Evolutionary conservation across 1,140 invertebrate genomes (phyloP).

Genomic region (Luehdorfia chinensis): DNA sequence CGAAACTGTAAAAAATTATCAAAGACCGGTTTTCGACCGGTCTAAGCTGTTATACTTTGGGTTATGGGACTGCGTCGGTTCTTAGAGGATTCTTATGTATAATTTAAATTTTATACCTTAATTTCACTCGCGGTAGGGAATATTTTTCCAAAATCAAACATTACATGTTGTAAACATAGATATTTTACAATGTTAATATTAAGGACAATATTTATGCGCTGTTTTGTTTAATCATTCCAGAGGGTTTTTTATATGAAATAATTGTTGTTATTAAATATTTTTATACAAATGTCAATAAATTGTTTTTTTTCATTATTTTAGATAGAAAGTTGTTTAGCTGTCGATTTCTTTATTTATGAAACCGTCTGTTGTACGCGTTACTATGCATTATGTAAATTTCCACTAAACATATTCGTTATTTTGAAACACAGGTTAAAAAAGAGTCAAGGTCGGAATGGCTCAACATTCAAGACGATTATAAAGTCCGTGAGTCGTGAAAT

Average conservation of each 20-base stretch:
- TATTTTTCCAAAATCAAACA: not conserved
- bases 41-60: slow-evolving; percentile 24
- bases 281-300: slow-evolving; percentile 23
- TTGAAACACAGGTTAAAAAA: too few species aligned
- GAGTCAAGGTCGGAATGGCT: too few species aligned
- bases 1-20: slow-evolving; percentile 83
- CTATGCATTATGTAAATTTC: too few species aligned
- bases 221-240: slow-evolving; percentile 45
- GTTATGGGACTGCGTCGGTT: slow-evolving; percentile 32
- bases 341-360: too few species aligned
- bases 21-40: slow-evolving; percentile 23
- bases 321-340: too few species aligned
- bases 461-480: too few species aligned
- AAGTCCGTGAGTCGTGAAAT: too few species aligned
- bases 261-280: slow-evolving; percentile 45
- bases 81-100: slow-evolving; percentile 41
- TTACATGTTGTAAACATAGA: not conserved
- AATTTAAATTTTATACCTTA: too few species aligned
- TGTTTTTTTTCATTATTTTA: too few species aligned
- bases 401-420: too few species aligned
- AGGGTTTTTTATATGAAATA: slow-evolving; percentile 26
- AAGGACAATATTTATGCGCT: slow-evolving; percentile 15
- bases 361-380: too few species aligned
- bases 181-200: not conserved
- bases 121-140: not conserved